Evolutionary conservation across 2,888 invertebrate species (phyloP).

Genomic region (Spialia ferax): DNA sequence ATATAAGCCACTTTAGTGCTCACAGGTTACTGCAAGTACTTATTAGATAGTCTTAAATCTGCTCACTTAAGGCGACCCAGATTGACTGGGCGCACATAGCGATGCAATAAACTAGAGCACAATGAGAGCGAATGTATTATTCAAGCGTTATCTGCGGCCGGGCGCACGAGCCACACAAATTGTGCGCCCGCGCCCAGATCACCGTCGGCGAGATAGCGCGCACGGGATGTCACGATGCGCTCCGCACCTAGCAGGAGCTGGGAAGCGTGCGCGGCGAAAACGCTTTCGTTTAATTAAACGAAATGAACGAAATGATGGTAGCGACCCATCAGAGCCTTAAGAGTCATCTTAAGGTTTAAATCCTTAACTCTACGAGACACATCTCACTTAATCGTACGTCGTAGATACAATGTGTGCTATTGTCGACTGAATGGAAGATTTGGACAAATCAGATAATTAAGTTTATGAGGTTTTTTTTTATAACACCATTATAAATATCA

Average conservation of each 20-base stretch:
- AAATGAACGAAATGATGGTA: too few species aligned
- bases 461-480: too few species aligned
- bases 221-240: slow-evolving; percentile 58
- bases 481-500: too few species aligned
- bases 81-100: slow-evolving; percentile 39
- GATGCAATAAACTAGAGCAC: slow-evolving; percentile 62
- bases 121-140: slow-evolving; percentile 73
- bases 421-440: too few species aligned
- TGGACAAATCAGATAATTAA: too few species aligned
- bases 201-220: slow-evolving; percentile 57
- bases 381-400: too few species aligned
- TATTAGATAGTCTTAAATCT: slow-evolving; percentile 39
- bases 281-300: slow-evolving; percentile 37
- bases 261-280: slow-evolving; percentile 40
- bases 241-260: slow-evolving; percentile 40
- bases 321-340: background rate
- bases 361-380: too few species aligned
- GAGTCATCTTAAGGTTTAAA: too few species aligned
- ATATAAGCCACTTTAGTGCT: background rate
- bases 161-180: slow-evolving; percentile 76
- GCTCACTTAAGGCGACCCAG: slow-evolving; percentile 40
- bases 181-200: slow-evolving; percentile 65
- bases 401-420: too few species aligned
- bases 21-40: slow-evolving; percentile 19
- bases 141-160: slow-evolving; percentile 68